phyloP scores from a whole-genome alignment of 2,113 vertebrate species.

The Pseudopodoces humilis region DNA sequence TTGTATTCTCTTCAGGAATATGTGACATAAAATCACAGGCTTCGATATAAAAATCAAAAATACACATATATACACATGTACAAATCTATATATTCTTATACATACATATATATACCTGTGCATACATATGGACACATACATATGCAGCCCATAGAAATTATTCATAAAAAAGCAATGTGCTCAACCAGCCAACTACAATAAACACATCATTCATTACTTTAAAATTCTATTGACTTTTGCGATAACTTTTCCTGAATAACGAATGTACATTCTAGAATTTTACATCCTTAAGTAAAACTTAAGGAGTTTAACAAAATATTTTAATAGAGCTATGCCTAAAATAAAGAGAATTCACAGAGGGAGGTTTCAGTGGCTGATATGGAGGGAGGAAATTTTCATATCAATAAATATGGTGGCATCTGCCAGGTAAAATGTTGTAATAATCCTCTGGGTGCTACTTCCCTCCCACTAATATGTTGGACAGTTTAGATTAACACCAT shows the following conservation, averaged over 20 bases:
- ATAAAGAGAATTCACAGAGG: background rate
- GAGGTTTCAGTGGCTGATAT: background rate
- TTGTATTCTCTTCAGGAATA: constrained; percentile 15
- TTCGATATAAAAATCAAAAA: constrained; percentile 27
- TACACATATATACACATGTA: background rate
- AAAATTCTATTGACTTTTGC: background rate
- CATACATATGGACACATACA: background rate
- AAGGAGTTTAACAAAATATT: background rate
- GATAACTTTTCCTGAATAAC: background rate
- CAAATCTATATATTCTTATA: background rate
- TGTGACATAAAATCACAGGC: constrained; percentile 25
- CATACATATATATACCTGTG: background rate
- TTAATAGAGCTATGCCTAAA: background rate
- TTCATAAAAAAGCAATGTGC: background rate
- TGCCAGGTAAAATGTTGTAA: constrained; percentile 1
- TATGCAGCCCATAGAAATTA: background rate
- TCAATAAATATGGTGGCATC: background rate
- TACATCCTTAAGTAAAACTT: background rate
- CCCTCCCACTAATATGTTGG: background rate
- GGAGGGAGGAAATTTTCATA: background rate
- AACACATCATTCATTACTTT: background rate
- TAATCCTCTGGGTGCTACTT: constrained; percentile 18
- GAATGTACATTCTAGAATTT: background rate
- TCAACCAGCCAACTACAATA: background rate
- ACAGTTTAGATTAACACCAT: background rate